phyloP scores from a whole-genome alignment of 2,888 invertebrate species.

The Andrena marginata region DNA sequence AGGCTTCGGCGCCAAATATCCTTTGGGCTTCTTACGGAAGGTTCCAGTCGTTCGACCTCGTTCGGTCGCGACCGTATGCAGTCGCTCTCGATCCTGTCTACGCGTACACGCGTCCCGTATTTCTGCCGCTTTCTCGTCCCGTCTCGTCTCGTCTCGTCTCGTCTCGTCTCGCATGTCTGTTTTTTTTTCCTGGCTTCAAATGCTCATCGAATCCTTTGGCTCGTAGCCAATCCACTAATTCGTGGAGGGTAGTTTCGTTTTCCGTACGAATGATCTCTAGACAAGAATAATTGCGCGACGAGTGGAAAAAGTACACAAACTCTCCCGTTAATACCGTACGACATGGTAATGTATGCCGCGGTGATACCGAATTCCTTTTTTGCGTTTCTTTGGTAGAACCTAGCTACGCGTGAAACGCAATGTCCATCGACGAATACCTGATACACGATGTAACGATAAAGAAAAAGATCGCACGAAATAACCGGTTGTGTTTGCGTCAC shows the following conservation, averaged over 20 bases:
- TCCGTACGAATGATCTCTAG: neutral
- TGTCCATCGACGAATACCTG: neutral
- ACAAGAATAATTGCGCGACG: neutral
- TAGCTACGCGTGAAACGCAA: neutral
- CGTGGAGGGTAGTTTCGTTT: neutral
- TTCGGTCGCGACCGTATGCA: constrained; percentile 54
- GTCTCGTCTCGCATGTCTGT: neutral
- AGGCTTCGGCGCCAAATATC: constrained; percentile 21
- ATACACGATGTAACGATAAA: neutral
- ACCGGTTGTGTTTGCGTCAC: constrained; percentile 45
- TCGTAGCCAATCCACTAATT: neutral
- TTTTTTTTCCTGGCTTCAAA: neutral
- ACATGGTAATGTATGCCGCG: neutral
- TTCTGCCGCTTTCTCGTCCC: constrained; percentile 23
- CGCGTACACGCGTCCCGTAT: constrained; percentile 29
- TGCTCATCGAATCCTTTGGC: neutral
- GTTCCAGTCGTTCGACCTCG: constrained; percentile 74
- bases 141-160: neutral
- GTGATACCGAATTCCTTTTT: neutral
- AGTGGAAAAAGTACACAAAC: neutral
- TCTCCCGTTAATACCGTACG: neutral
- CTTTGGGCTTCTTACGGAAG: constrained; percentile 57
- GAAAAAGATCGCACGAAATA: constrained; percentile 8
- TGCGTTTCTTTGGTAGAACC: neutral
- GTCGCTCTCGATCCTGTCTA: constrained; percentile 48